Conservation (phyloP, 2,113 vertebrate species). For the Alexandromys fortis region DNA sequence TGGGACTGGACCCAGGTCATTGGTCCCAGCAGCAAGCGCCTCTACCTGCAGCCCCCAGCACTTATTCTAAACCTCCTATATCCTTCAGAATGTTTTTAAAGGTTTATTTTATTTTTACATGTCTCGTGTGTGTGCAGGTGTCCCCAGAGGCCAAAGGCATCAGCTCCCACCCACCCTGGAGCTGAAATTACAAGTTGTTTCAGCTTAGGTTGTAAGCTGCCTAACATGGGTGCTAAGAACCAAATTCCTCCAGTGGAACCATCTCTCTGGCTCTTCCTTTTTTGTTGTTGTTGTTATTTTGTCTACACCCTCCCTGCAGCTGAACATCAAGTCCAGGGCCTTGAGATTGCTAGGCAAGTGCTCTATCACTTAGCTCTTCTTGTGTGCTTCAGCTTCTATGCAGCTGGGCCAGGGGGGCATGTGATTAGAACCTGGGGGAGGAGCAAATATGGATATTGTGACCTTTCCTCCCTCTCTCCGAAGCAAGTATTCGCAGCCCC, state of each 20-base stretch:
- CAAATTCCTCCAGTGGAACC: neutral
- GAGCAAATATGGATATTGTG: neutral
- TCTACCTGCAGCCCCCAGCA: neutral
- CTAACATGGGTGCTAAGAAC: neutral
- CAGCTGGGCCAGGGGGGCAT: too few species aligned
- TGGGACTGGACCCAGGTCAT: neutral
- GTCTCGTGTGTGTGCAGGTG: neutral
- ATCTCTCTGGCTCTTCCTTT: too few species aligned
- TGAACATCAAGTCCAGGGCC: neutral
- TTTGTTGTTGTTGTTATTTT: too few species aligned
- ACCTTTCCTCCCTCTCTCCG: neutral
- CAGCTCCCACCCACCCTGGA: neutral
- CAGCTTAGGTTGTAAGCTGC: too few species aligned
- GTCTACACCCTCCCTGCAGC: too few species aligned
- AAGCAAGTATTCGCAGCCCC: neutral
- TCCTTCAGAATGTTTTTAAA: neutral
- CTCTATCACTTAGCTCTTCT: neutral
- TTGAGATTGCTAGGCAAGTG: neutral
- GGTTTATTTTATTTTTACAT: neutral
- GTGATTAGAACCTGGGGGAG: neutral
- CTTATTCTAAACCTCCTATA: neutral
- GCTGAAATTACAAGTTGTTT: neutral
- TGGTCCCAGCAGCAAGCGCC: neutral
- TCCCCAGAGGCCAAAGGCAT: neutral
- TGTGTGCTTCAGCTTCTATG: neutral